Evolutionary conservation across 2,797 vertebrate species (phyloP), one percentile per base, ranked within the genome.

Genomic region (Chiloscyllium punctatum): DNA sequence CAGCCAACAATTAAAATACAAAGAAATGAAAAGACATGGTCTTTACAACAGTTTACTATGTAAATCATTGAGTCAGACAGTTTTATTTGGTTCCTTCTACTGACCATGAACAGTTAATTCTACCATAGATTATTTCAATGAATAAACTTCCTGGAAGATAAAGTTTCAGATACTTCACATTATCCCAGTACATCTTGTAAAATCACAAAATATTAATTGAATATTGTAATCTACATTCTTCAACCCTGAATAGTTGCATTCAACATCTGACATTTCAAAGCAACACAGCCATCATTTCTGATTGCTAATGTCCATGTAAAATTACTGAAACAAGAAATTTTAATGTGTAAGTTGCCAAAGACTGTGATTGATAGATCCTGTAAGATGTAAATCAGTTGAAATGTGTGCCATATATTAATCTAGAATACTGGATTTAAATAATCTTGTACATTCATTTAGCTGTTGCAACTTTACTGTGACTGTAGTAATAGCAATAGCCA

Each of bases 141-240:
- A 8, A 92, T 68, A 33, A 92, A 68, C 90, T 68, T 92, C n/a
- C 62, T 30, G 53, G 72, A 33, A 90, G 87, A 90, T 90, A 57
- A 90, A 90, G 51, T 8, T 87, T 86, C 27, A n/a, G 30, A 90
- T 18, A 90, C 62, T 92, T 68, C 62, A 13, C 62, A 11, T 42
- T 69, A 66, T 37, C 37, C 18, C 7, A 53, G 9, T 92, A 42
- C 33, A 68, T 84, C 82, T 84, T 84, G 7, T 42, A 84, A 84
- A 84, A 84, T 84, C 90, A 92, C 33, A 69, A 66, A 27, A 69
- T 48, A 42, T 37, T 42, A 69, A 92, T 92, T 92, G n/a, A 92
- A 69, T 92, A 13, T 92, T 8, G n/a, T 23, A 92, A 92, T 69
- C 33, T 92, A 92, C 62, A 92, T 68, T 92, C 66, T 92, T 92